These are phyloP conservation scores for Semnornis frantzii DNA, from an alignment of 2,113 vertebrate species.

Conservation along the genomic window DNA sequence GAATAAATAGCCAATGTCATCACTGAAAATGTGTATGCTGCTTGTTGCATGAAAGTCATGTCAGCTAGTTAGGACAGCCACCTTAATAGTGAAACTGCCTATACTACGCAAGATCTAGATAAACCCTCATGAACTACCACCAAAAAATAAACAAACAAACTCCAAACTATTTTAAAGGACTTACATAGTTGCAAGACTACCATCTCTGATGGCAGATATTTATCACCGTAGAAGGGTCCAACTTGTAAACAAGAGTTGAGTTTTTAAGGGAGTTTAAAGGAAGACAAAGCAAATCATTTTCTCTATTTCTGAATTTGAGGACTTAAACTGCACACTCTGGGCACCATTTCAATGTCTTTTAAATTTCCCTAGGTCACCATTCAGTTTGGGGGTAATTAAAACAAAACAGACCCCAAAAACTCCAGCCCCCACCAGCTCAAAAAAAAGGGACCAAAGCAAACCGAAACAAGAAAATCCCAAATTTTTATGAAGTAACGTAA, in stretches of 20 bases:
- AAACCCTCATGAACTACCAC: background rate
- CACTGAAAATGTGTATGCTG: background rate
- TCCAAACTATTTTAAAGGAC: background rate
- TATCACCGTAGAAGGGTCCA: background rate
- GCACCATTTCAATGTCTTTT: background rate
- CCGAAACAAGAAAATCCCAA: no score
- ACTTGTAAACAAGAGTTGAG: background rate
- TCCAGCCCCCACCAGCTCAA: no score
- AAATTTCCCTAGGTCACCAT: background rate
- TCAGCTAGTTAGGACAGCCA: background rate
- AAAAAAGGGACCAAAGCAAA: no score
- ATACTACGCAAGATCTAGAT: background rate
- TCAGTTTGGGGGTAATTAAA: background rate
- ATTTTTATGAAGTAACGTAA: background rate
- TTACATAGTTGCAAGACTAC: rapidly evolving
- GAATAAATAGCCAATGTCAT: slow-evolving; percentile 27
- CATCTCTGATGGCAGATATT: background rate
- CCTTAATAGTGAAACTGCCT: background rate
- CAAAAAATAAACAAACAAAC: background rate
- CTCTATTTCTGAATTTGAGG: background rate
- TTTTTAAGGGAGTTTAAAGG: background rate
- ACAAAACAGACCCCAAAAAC: no score
- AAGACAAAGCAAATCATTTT: background rate
- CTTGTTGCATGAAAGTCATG: background rate
- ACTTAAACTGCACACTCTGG: background rate